phyloP scores from a whole-genome alignment of 2,888 invertebrate species.

The Tyria jacobaeae region DNA sequence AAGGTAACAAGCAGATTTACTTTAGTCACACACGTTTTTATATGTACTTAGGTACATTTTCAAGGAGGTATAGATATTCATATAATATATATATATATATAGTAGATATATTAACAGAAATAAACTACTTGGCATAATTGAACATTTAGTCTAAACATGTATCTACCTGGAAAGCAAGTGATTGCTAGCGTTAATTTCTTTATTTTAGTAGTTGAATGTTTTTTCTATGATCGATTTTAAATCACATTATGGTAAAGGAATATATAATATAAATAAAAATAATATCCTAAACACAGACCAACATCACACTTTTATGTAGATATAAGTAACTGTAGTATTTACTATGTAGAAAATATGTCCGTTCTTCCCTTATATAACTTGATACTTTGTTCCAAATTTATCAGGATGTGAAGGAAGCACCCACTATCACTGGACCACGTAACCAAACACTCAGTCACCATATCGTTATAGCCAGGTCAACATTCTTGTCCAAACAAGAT shows the following conservation, averaged over 20 bases:
- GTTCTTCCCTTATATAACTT: not conserved
- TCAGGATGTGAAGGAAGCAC: constrained; percentile 20
- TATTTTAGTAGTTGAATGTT: too few species aligned
- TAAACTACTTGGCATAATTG: too few species aligned
- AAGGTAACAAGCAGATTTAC: not conserved
- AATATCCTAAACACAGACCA: too few species aligned
- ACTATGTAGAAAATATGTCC: not conserved
- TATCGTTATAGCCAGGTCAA: constrained; percentile 42
- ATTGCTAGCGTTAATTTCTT: too few species aligned
- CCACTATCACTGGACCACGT: constrained; percentile 12
- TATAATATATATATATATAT: not conserved
- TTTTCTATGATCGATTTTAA: too few species aligned
- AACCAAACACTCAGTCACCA: constrained; percentile 28
- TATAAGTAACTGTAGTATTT: not conserved
- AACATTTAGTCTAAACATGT: too few species aligned
- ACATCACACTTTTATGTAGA: not conserved
- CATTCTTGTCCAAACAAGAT: constrained; percentile 38
- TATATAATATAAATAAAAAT: too few species aligned
- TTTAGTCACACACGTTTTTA: not conserved
- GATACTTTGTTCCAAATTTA: not conserved
- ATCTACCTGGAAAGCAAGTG: too few species aligned
- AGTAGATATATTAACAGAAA: not conserved
- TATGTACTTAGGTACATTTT: not conserved
- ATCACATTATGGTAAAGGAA: too few species aligned
- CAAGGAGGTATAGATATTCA: not conserved